These are phyloP conservation scores for Melanerpes aurifrons DNA, from an alignment of 2,113 vertebrate genomes.

Conservation along the genomic window DNA sequence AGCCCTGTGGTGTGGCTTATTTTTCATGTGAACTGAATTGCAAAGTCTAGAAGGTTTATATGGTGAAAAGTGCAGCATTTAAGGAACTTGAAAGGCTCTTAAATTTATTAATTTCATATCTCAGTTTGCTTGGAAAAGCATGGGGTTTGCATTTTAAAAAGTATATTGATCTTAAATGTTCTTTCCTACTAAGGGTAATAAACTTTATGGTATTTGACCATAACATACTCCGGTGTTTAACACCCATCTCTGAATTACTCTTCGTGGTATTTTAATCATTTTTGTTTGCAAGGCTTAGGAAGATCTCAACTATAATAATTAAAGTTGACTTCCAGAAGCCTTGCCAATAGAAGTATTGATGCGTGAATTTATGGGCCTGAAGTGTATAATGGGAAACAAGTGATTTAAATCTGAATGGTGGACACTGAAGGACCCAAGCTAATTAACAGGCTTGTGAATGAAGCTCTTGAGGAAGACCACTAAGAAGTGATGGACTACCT, in stretches of 20 bases:
- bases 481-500: neutral
- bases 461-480: constrained; percentile 13
- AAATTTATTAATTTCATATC: neutral
- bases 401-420: constrained; percentile 33
- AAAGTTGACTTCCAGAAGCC: constrained; percentile 64
- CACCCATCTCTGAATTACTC: constrained; percentile 16
- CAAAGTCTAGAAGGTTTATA: neutral
- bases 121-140: neutral
- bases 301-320: constrained; percentile 71
- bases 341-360: constrained; percentile 71
- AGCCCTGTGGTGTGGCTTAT: neutral
- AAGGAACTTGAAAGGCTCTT: neutral
- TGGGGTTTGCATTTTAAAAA: neutral
- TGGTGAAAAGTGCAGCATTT: neutral
- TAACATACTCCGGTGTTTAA: constrained; percentile 39
- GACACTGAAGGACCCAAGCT: constrained; percentile 52
- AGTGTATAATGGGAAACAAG: constrained; percentile 72
- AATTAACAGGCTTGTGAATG: constrained; percentile 71
- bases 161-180: neutral
- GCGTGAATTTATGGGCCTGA: constrained; percentile 47
- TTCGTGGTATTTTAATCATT: constrained; percentile 61
- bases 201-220: constrained; percentile 2
- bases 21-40: neutral
- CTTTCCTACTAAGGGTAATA: neutral
- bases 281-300: constrained; percentile 65